Conservation (phyloP, 2,888 invertebrate genomes). For the Caenorhabditis afra region DNA sequence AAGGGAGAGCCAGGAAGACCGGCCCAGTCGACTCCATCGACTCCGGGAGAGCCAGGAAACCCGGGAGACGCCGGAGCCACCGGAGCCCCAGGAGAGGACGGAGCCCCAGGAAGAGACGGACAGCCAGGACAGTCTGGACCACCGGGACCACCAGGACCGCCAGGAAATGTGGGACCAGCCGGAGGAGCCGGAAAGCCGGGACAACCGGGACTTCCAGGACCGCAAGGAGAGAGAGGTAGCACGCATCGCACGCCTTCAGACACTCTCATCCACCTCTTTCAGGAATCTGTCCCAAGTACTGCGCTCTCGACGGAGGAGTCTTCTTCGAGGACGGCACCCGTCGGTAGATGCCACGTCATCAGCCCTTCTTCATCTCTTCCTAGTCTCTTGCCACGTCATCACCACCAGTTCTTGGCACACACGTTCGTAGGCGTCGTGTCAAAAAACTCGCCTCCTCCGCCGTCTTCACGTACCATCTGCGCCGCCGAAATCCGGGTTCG, state of each 20-base stretch:
- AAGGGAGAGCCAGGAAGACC: conserved; percentile 76
- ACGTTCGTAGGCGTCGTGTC: conserved; percentile 41
- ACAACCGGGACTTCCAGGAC: conserved; percentile 74
- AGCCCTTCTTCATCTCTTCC: conserved; percentile 15
- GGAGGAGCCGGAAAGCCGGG: conserved; percentile 68
- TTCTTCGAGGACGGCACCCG: conserved; percentile 74
- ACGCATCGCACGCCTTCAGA: not conserved
- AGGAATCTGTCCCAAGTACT: conserved; percentile 75
- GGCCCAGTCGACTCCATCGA: conserved; percentile 73
- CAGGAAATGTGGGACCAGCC: conserved; percentile 73
- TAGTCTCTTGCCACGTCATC: conserved; percentile 44
- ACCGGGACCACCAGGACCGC: conserved; percentile 75
- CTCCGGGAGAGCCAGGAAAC: conserved; percentile 78
- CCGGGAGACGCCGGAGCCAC: conserved; percentile 75
- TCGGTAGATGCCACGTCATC: conserved; percentile 20
- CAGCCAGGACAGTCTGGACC: conserved; percentile 74
- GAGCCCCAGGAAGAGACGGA: conserved; percentile 77
- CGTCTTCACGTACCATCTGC: conserved; percentile 42
- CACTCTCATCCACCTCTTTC: not conserved
- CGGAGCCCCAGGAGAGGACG: conserved; percentile 75
- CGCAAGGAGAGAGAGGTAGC: conserved; percentile 71
- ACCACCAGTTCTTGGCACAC: conserved; percentile 28
- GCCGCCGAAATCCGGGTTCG: conserved; percentile 58
- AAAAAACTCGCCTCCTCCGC: conserved; percentile 21
- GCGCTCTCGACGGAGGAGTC: conserved; percentile 74